phyloP scores from a whole-genome alignment of 2,888 invertebrate species.

The Argyra leucocephala region DNA sequence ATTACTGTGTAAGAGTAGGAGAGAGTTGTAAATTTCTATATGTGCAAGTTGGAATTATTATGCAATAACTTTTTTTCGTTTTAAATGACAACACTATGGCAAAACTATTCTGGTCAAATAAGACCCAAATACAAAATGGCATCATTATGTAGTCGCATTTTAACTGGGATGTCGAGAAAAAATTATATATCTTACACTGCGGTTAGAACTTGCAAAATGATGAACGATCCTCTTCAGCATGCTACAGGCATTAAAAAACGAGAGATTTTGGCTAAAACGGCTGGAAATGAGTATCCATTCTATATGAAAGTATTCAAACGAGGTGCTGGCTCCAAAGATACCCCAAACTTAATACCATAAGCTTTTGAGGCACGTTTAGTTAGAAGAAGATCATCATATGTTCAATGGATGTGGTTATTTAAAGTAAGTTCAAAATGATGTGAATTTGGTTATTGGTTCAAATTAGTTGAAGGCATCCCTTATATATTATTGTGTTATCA shows the following conservation, averaged over 20 bases:
- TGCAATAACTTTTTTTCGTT: no score
- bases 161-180: not conserved
- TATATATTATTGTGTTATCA: slow-evolving; percentile 46
- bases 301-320: slow-evolving; percentile 75
- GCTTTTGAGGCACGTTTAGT: slow-evolving; percentile 81
- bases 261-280: slow-evolving; percentile 73
- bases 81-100: no score
- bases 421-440: slow-evolving; percentile 83
- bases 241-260: slow-evolving; percentile 88
- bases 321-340: slow-evolving; percentile 69
- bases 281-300: slow-evolving; percentile 82
- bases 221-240: slow-evolving; percentile 84
- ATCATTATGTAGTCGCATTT: slow-evolving; percentile 58
- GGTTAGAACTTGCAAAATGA: slow-evolving; percentile 46
- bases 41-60: no score
- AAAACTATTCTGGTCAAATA: no score
- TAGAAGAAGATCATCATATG: slow-evolving; percentile 82
- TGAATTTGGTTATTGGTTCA: slow-evolving; percentile 95
- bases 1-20: no score
- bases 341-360: slow-evolving; percentile 83
- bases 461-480: slow-evolving; percentile 69
- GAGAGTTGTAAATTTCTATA: no score
- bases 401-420: slow-evolving; percentile 94
- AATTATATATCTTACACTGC: not conserved
- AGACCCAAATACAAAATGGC: slow-evolving; percentile 59